Conservation (phyloP, 2,113 vertebrate genomes). For the Gasterosteus aculeatus region DNA sequence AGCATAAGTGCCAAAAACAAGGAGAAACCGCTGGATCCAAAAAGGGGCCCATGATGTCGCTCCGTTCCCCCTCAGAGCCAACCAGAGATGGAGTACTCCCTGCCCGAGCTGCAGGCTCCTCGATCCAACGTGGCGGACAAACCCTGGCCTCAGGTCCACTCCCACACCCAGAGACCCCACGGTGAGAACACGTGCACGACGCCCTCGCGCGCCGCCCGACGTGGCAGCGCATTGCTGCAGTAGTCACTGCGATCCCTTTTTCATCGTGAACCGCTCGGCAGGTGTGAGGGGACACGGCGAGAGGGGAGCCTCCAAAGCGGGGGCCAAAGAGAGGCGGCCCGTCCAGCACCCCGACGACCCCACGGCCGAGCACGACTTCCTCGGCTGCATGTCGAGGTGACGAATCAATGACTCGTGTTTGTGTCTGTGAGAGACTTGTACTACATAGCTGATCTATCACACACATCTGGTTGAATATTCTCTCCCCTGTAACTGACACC, state of each 20-base stretch:
- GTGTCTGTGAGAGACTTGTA: no score
- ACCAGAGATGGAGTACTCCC: slow-evolving; percentile 87
- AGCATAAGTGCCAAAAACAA: neutral
- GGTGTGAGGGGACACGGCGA: slow-evolving; percentile 81
- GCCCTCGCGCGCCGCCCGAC: neutral
- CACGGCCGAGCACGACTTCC: slow-evolving; percentile 89
- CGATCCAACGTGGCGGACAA: slow-evolving; percentile 82
- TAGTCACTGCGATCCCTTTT: neutral
- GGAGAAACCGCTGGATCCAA: neutral
- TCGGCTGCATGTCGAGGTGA: slow-evolving; percentile 97
- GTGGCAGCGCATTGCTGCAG: neutral
- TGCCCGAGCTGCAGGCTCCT: slow-evolving; percentile 80
- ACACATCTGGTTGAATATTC: no score
- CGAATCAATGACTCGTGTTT: neutral
- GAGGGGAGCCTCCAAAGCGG: slow-evolving; percentile 72
- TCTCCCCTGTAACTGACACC: no score
- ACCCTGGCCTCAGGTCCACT: slow-evolving; percentile 81
- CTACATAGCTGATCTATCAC: no score
- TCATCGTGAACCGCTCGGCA: slow-evolving; percentile 34
- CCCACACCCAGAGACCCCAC: slow-evolving; percentile 84
- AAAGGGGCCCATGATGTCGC: slow-evolving; percentile 21
- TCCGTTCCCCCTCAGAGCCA: slow-evolving; percentile 83
- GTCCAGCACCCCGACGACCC: slow-evolving; percentile 74
- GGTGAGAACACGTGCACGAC: slow-evolving; percentile 75
- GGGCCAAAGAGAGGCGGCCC: slow-evolving; percentile 80